Percentiles rank a stretch among this genome's conserved stretches.
Conservation (phyloP, 2,113 vertebrate genomes). For the Chionis minor region DNA sequence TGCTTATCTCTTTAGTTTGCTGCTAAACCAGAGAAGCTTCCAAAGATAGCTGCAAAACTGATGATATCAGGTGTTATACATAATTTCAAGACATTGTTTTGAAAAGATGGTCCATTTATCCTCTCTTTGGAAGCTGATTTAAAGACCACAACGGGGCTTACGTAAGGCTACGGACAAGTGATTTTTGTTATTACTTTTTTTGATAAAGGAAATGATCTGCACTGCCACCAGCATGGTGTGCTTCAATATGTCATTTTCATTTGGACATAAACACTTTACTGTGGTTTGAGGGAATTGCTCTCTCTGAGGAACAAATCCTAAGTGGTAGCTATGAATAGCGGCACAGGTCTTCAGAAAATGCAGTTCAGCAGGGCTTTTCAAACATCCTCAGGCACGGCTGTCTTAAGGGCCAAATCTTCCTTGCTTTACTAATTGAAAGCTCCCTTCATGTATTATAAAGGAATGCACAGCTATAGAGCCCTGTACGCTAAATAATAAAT, state of each 20-base stretch:
- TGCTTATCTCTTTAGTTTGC: conserved; percentile 50
- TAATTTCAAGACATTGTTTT: conserved; percentile 15
- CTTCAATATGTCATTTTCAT: background rate
- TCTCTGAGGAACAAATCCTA: background rate
- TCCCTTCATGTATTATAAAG: conserved; percentile 48
- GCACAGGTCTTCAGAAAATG: background rate
- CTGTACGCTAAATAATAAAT: conserved; percentile 54
- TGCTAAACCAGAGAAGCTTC: conserved; percentile 29
- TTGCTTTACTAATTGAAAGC: conserved; percentile 30
- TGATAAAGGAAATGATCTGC: background rate
- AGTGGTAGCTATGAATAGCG: background rate
- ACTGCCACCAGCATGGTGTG: background rate
- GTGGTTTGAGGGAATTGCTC: background rate
- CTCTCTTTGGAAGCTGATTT: background rate
- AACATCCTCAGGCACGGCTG: background rate
- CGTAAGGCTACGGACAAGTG: background rate
- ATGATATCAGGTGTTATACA: conserved; percentile 43
- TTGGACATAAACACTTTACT: background rate
- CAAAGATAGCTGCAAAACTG: conserved; percentile 34
- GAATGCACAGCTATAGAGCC: background rate
- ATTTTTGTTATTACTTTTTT: background rate
- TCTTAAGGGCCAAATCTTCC: background rate
- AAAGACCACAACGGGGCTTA: background rate
- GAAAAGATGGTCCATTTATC: background rate
- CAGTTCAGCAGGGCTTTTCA: background rate